phyloP scores from a whole-genome alignment of 2,888 invertebrate genomes.

The Mesodorylaimus sp. region DNA sequence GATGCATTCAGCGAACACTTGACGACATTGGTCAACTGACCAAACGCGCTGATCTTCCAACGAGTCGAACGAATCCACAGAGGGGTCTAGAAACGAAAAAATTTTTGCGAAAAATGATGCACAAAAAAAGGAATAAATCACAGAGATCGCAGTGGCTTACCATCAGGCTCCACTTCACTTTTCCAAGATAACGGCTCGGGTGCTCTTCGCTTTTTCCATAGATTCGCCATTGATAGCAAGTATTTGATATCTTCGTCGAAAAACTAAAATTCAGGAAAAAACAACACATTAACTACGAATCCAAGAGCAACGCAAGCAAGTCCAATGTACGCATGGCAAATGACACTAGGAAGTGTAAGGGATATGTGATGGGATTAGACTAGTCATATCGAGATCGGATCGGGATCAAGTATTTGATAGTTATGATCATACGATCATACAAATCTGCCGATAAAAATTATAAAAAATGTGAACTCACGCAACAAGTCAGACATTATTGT shows the following conservation, averaged over 20 bases:
- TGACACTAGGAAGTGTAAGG: too few species aligned
- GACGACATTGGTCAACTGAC: slow-evolving; percentile 54
- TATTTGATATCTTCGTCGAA: slow-evolving; percentile 87
- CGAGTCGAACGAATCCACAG: slow-evolving; percentile 31
- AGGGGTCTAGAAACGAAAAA: neutral
- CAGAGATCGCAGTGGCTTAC: neutral
- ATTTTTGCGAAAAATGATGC: neutral
- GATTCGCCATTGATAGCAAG: slow-evolving; percentile 72
- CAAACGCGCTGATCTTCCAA: slow-evolving; percentile 57
- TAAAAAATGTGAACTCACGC: too few species aligned
- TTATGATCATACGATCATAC: too few species aligned
- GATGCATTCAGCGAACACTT: slow-evolving; percentile 36
- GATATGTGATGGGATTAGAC: too few species aligned
- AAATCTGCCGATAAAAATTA: too few species aligned
- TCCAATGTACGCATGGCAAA: too few species aligned
- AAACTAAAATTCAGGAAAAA: slow-evolving; percentile 37
- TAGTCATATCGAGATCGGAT: too few species aligned
- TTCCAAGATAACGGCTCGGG: slow-evolving; percentile 50
- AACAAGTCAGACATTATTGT: too few species aligned
- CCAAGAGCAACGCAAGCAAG: too few species aligned
- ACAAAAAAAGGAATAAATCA: neutral
- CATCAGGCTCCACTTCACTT: neutral
- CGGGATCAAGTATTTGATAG: too few species aligned
- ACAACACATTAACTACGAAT: too few species aligned
- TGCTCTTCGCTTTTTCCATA: slow-evolving; percentile 70